Base-by-base conservation (phyloP, 1,140 invertebrate genomes). In the Achatina immaculata region DNA sequence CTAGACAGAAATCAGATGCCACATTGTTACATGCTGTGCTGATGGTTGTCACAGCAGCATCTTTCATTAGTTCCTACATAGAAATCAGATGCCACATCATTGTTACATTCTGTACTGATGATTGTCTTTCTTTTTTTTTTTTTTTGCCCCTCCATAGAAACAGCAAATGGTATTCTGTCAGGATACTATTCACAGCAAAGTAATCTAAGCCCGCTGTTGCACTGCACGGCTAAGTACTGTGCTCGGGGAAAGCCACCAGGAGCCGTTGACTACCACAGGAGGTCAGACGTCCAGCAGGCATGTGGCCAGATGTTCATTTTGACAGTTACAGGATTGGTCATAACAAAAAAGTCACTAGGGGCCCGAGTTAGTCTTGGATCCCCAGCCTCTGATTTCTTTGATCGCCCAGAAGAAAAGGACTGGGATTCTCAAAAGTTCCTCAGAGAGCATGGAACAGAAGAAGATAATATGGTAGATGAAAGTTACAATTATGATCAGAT, bases 141-240 rank as follows among this genome's bases (percentile, higher is more conserved):
- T n/a, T n/a, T n/a, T n/a, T n/a, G n/a, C n/a, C n/a, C n/a, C n/a
- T n/a, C n/a, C n/a, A n/a, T n/a, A 85, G 81, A 79, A 31, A 75
- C 40, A 31, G 66, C 78, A 36, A 31, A 58, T n/a, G 62, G 43
- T 24, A 51, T 81, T 14, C 58, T 86, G 16, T 36, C 55, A 36
- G 40, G 69, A 24, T 84, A 83, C 38, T 84, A 83, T 36, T 80
- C 43, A 55, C 34, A 43, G 19, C 38, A 21, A 28, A 71, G 80
- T 42, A 83, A 62, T 42, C 65, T 45, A 24, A 62, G 78, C 0
- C 80, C 43, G 42, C 62, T 84, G 28, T 77, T 88, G 9, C 87
- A 88, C 48, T 88, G 86, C 36, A 87, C 87, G 42, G 79, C 86
- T 0, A 85, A 82, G 40, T 88, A 84, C 68, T 85, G 83, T 77